Evolutionary conservation across 2,113 vertebrate species (phyloP).

Genomic region (Formicarius rufipectus): DNA sequence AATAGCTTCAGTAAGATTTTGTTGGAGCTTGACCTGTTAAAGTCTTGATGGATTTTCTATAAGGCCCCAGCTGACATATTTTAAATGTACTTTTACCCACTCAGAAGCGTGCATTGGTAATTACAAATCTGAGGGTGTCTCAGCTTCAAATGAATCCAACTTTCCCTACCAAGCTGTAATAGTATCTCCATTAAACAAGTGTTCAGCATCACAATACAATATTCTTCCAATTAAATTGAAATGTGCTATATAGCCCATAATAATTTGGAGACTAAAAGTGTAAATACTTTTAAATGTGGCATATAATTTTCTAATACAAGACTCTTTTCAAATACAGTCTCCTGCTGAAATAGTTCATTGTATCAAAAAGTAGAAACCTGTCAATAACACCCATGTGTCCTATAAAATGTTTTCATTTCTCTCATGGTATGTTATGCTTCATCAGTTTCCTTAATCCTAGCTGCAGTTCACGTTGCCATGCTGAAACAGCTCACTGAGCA

Average conservation of each 20-base stretch:
- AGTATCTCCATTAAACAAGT: constrained; percentile 38
- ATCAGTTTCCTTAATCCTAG: constrained; percentile 58
- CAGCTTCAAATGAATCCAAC: not conserved
- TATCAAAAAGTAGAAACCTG: constrained; percentile 56
- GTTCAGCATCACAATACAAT: not conserved
- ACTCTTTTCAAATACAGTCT: constrained; percentile 46
- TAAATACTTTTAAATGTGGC: constrained; percentile 18
- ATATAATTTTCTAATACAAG: constrained; percentile 54
- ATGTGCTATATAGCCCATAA: not conserved
- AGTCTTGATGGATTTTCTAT: constrained; percentile 20
- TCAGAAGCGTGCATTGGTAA: not conserved
- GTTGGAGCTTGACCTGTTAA: constrained; percentile 26
- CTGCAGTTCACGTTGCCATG: constrained; percentile 45
- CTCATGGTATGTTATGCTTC: constrained; percentile 64
- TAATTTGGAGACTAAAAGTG: not conserved
- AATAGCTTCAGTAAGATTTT: constrained; percentile 19
- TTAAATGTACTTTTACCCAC: not conserved
- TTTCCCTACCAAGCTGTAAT: not conserved
- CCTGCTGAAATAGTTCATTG: constrained; percentile 39
- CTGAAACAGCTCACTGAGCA: constrained; percentile 67
- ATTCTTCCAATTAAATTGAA: constrained; percentile 24
- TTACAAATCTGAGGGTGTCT: constrained; percentile 9
- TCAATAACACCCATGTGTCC: constrained; percentile 56
- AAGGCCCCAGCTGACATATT: not conserved
- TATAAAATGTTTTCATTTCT: constrained; percentile 70